phyloP scores from a whole-genome alignment of 2,113 vertebrate genomes.

The Engraulis encrasicolus region DNA sequence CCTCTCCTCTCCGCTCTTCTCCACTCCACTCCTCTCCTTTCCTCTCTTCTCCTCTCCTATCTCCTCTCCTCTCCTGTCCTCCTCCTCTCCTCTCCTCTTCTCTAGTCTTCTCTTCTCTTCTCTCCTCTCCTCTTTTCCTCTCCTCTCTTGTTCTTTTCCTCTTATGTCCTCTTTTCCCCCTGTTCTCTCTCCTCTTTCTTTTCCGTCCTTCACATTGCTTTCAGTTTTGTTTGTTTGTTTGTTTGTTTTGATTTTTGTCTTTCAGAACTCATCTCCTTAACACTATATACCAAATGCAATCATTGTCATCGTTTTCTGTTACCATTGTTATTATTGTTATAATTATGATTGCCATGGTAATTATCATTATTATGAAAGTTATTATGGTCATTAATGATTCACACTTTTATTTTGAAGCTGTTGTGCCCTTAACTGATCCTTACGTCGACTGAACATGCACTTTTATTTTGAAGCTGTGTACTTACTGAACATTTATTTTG shows the following conservation, averaged over 20 bases:
- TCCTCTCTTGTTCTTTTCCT: not conserved
- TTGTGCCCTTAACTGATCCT: slow-evolving; percentile 49
- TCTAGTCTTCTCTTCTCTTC: slow-evolving; percentile 81
- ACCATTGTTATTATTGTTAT: slow-evolving; percentile 68
- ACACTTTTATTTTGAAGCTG: slow-evolving; percentile 83
- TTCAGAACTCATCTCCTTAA: slow-evolving; percentile 84
- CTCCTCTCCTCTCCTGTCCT: no score
- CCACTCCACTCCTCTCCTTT: no score
- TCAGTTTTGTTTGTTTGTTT: slow-evolving; percentile 84
- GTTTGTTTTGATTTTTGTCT: slow-evolving; percentile 75
- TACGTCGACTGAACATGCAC: slow-evolving; percentile 83
- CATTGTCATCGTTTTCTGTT: slow-evolving; percentile 73
- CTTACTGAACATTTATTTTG: slow-evolving; percentile 80
- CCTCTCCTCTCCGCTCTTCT: no score
- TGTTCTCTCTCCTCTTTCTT: slow-evolving; percentile 79
- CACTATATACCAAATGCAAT: slow-evolving; percentile 89
- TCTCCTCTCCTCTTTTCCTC: not conserved
- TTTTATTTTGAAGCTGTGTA: no score
- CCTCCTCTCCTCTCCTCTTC: slow-evolving; percentile 17
- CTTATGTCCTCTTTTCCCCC: slow-evolving; percentile 78
- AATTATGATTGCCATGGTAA: not conserved
- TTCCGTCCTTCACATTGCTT: slow-evolving; percentile 72
- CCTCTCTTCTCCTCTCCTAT: no score
- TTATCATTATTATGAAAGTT: slow-evolving; percentile 55
- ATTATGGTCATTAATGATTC: slow-evolving; percentile 68